Percentiles rank a stretch among this genome's conserved stretches.
phyloP scores from a whole-genome alignment of 2,797 vertebrate genomes.

The Xenops minutus region DNA sequence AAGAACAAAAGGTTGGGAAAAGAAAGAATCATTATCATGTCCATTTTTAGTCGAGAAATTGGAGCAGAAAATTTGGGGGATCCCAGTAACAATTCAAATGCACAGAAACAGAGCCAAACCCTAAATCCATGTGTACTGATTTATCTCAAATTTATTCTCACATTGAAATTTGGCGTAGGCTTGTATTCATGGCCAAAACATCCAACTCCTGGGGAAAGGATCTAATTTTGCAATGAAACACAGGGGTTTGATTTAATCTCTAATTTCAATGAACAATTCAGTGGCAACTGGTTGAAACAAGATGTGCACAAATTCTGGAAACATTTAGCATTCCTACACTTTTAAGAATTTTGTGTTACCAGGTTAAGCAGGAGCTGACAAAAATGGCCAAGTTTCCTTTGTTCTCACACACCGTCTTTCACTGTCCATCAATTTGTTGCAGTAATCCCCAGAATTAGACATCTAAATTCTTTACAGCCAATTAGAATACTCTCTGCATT shows the following conservation, averaged over 20 bases:
- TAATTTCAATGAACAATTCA: neutral
- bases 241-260: neutral
- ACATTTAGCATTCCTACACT: neutral
- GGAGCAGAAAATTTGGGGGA: neutral
- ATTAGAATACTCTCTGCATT: slow-evolving; percentile 12
- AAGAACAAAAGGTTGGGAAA: neutral
- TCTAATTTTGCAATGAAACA: neutral
- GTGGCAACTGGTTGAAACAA: neutral
- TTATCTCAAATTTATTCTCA: neutral
- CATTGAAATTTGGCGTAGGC: neutral
- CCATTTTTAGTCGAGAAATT: neutral
- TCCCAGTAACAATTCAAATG: neutral
- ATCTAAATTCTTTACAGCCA: neutral
- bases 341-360: neutral
- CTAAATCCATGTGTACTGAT: neutral
- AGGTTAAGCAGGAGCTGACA: neutral
- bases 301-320: neutral
- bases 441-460: slow-evolving; percentile 1
- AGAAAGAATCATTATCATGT: neutral
- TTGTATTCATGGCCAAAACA: neutral
- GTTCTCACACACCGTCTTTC: neutral
- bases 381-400: neutral
- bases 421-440: neutral
- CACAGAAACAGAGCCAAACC: neutral
- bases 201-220: neutral